Conservation (phyloP, 2,888 invertebrate genomes). For the Trilocha varians region DNA sequence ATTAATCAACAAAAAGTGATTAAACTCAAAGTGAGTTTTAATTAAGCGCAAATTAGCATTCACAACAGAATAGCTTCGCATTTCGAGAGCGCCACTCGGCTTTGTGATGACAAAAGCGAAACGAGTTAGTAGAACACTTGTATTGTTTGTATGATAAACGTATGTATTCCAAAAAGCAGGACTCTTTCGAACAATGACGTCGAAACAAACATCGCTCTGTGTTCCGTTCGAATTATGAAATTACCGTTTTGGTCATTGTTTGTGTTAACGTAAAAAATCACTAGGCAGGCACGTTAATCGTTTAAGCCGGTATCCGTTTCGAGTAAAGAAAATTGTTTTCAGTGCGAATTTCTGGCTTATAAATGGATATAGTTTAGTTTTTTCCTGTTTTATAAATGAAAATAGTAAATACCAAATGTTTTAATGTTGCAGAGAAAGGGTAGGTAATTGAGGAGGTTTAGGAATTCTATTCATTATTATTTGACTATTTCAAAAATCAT, state of each 20-base stretch:
- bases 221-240: neutral
- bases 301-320: neutral
- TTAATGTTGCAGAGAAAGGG: too few relatives aligned
- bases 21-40: too few relatives aligned
- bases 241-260: neutral
- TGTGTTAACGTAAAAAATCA: neutral
- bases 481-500: too few relatives aligned
- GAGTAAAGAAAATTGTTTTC: neutral
- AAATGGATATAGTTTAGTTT: too few relatives aligned
- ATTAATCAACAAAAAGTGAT: too few relatives aligned
- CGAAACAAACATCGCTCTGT: neutral
- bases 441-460: too few relatives aligned
- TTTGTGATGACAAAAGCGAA: neutral
- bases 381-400: too few relatives aligned
- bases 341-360: neutral
- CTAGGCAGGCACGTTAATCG: too few relatives aligned
- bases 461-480: too few relatives aligned
- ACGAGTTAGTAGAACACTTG: neutral
- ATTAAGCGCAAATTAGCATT: too few relatives aligned
- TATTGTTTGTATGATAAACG: neutral
- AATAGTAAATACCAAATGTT: too few relatives aligned
- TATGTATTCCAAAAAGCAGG: neutral
- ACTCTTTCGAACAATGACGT: neutral
- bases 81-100: neutral
- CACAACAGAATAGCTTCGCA: neutral